phyloP scores from a whole-genome alignment of 2,888 invertebrate genomes.

The Mythimna impura region DNA sequence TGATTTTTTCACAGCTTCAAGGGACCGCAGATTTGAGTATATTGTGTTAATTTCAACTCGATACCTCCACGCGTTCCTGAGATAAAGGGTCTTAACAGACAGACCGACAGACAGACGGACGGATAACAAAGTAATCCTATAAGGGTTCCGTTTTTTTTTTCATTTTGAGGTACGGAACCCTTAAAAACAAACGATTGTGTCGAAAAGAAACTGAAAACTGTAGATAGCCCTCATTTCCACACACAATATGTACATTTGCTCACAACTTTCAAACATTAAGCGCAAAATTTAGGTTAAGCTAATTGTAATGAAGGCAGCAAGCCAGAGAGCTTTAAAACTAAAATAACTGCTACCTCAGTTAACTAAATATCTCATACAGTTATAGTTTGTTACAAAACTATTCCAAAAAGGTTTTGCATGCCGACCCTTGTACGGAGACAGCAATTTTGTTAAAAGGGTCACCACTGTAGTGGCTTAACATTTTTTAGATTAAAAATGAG shows the following conservation, averaged over 20 bases:
- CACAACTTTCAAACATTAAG: not conserved
- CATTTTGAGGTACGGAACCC: too few species aligned
- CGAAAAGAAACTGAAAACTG: not conserved
- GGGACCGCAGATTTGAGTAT: too few species aligned
- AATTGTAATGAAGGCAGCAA: conserved; percentile 32
- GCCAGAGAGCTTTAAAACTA: conserved; percentile 17
- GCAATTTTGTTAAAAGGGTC: conserved; percentile 64
- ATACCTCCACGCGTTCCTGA: too few species aligned
- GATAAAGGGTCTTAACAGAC: too few species aligned
- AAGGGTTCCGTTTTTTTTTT: too few species aligned
- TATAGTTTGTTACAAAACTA: conserved; percentile 38
- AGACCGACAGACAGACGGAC: too few species aligned
- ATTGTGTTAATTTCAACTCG: too few species aligned
- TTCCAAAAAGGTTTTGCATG: conserved; percentile 48
- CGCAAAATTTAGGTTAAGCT: conserved; percentile 6
- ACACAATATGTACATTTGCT: not conserved
- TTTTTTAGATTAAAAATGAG: conserved; percentile 59
- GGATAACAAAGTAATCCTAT: too few species aligned
- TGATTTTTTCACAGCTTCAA: too few species aligned
- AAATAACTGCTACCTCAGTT: conserved; percentile 14
- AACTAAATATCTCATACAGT: conserved; percentile 42
- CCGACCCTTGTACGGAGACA: conserved; percentile 36
- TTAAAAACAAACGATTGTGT: not conserved
- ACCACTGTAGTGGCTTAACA: conserved; percentile 41
- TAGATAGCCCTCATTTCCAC: not conserved